These are phyloP conservation scores for Argynnis bischoffii DNA, from an alignment of 2,888 invertebrate species.

Conservation along the genomic window DNA sequence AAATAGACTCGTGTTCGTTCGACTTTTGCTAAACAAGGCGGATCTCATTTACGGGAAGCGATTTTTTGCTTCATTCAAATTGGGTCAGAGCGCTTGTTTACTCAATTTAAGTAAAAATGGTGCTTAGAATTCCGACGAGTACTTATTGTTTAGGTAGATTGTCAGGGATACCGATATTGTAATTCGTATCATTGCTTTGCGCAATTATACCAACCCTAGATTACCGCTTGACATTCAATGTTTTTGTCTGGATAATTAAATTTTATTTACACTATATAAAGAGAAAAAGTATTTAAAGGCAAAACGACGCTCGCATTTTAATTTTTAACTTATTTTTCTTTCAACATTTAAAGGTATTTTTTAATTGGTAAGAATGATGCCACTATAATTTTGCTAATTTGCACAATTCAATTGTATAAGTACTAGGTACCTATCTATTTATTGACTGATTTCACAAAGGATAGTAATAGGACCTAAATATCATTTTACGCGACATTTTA, in stretches of 20 bases:
- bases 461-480: too few species aligned
- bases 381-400: too few species aligned
- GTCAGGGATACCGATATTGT: constrained; percentile 23
- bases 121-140: constrained; percentile 30
- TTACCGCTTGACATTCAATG: constrained; percentile 23
- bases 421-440: too few species aligned
- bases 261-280: not conserved
- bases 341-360: too few species aligned
- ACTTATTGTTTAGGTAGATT: constrained; percentile 17
- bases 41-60: constrained; percentile 21
- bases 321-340: not conserved
- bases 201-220: constrained; percentile 12
- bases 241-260: constrained; percentile 12
- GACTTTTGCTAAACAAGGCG: constrained; percentile 15
- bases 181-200: constrained; percentile 13
- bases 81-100: constrained; percentile 35
- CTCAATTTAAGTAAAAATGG: constrained; percentile 34
- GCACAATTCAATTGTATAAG: too few species aligned
- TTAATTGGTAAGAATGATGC: too few species aligned
- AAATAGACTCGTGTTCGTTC: constrained; percentile 5
- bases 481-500: too few species aligned
- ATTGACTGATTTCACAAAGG: too few species aligned
- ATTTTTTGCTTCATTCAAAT: constrained; percentile 34
- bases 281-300: not conserved
- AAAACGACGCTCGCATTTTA: not conserved